phyloP scores from a whole-genome alignment of 2,888 invertebrate genomes.

The Lysandra bellargus region DNA sequence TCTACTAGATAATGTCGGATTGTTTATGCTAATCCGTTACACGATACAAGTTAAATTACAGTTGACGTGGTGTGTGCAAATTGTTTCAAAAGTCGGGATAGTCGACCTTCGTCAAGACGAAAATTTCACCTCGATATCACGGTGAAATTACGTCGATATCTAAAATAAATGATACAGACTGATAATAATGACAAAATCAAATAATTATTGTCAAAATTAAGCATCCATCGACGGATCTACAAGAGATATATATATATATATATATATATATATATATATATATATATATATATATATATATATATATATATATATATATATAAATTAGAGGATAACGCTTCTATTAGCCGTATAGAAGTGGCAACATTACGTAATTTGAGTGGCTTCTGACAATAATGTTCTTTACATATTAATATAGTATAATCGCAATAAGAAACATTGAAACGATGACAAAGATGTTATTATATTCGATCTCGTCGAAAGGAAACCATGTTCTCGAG shows the following conservation, averaged over 20 bases:
- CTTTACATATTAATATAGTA: neutral
- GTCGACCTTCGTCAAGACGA: conserved; percentile 16
- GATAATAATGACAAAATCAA: neutral
- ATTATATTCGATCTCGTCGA: conserved; percentile 16
- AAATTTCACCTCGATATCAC: neutral
- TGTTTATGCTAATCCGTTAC: conserved; percentile 23
- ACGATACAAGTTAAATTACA: conserved; percentile 20
- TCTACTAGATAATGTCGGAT: conserved; percentile 27
- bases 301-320: too few species aligned
- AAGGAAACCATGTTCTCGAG: conserved; percentile 27
- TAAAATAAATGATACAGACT: neutral
- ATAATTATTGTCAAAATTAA: neutral
- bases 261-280: too few species aligned
- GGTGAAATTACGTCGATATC: conserved; percentile 1
- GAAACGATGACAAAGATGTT: conserved; percentile 17
- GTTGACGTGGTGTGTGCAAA: conserved; percentile 6
- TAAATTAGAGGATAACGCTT: neutral
- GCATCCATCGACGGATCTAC: neutral
- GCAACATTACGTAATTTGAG: neutral
- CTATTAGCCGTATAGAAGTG: neutral
- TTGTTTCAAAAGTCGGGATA: neutral
- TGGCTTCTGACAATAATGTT: conserved; percentile 6
- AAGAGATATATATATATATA: too few species aligned
- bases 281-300: too few species aligned
- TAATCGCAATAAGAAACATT: conserved; percentile 5